Conservation (phyloP, 2,113 vertebrate species). For the Salminus brasiliensis region DNA sequence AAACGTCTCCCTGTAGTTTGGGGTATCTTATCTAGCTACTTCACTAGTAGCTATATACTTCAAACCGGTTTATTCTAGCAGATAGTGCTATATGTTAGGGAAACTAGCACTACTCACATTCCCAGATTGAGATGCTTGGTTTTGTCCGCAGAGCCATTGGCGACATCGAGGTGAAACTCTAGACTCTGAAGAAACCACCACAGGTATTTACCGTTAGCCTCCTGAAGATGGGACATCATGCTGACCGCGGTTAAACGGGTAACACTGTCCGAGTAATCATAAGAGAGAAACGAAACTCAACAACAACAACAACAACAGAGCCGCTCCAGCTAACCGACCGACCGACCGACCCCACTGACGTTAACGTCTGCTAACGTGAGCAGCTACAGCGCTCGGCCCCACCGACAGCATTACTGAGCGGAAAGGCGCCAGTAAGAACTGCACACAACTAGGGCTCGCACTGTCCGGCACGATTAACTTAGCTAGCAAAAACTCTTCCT, state of each 20-base stretch:
- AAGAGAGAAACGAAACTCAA: not conserved
- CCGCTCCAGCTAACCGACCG: not conserved
- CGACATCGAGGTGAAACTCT: conserved; percentile 68
- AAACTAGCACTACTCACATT: conserved; percentile 63
- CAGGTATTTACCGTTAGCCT: conserved; percentile 64
- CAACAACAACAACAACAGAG: not conserved
- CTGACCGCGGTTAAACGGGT: not conserved
- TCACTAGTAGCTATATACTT: no score
- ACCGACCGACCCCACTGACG: no score
- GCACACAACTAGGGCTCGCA: not conserved
- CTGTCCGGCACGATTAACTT: not conserved
- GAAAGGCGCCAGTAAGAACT: not conserved
- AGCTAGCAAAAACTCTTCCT: not conserved
- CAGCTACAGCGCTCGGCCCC: not conserved
- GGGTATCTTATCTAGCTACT: no score
- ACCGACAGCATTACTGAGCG: not conserved
- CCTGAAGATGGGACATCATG: conserved; percentile 57
- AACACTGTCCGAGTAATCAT: not conserved
- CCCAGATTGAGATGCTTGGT: conserved; percentile 69
- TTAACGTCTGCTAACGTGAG: not conserved
- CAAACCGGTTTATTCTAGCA: no score
- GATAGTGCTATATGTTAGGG: not conserved
- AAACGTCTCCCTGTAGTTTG: no score
- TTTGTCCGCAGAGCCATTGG: conserved; percentile 40
- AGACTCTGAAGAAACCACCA: conserved; percentile 72